Base-by-base conservation (phyloP, 1,140 invertebrate genomes). In the Harpegnathos saltator region DNA sequence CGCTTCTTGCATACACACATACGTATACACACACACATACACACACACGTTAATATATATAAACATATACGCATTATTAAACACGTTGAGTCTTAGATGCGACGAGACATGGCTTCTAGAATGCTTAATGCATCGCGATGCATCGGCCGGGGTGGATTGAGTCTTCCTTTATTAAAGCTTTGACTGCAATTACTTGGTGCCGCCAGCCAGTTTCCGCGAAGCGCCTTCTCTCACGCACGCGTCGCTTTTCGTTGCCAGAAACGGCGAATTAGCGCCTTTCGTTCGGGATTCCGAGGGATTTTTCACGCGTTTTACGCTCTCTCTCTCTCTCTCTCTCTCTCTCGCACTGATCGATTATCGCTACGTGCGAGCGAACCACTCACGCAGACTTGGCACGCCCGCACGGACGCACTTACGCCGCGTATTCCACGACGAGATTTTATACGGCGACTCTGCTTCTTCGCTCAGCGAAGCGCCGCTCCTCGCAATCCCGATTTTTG, bases 71-170 rank as follows among this genome's bases (percentile, higher is more conserved):
- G 52, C 68, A 82, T 44, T 78, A 83, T 82, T 80, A 85, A 71
- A 65, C 83, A 84, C 72, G 61, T 84, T 29, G 71, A 85, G 65
- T 71, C 72, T 75, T 88, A 87, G 87, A 85, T 74, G 59, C 68
- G 81, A 83, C 71, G 62, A 33, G 84, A 87, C 86, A 85, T 90
- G 83, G 89, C 87, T 90, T 90, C 77, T 90, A 90, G 89, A 81
- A 78, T 58, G 87, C 84, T 89, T 89, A 88, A 81, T 78, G 88
- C 87, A 85, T 84, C 68, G 82, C 85, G 82, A 80, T 58, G 85
- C 78, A 77, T 88, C 85, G 85, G 85, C 82, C 72, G 80, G 84
- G 88, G 72, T 89, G 75, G 86, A 86, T 82, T 78, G 44, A 54
- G 48, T 65, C 14, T 29, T 38, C 50, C 17, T 33, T 44, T 44